A percentile compares a stretch with the other conserved stretches of the same genome.
phyloP scores from a whole-genome alignment of 2,113 vertebrate genomes.

The Centropristis striata region DNA sequence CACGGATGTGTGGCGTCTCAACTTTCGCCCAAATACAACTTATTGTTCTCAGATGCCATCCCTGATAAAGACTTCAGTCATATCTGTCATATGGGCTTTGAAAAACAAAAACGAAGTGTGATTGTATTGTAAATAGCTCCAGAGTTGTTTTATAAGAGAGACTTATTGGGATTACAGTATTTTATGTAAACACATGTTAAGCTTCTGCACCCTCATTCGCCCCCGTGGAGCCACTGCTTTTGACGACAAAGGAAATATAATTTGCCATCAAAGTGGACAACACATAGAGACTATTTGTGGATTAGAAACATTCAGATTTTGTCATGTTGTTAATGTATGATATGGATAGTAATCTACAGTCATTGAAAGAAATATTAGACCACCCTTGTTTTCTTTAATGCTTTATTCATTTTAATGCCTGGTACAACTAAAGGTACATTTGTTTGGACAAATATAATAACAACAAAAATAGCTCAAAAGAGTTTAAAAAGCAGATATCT shows the following conservation, averaged over 20 bases:
- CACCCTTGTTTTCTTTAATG: too few species aligned
- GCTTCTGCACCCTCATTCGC: constrained; percentile 37
- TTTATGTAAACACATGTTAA: constrained; percentile 68
- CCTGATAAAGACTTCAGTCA: constrained; percentile 19
- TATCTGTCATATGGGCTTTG: constrained; percentile 15
- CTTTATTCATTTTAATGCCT: too few species aligned
- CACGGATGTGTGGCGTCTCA: constrained; percentile 36
- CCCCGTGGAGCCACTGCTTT: constrained; percentile 12
- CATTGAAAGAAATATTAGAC: too few species aligned
- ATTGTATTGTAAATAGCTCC: constrained; percentile 84
- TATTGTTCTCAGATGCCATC: constrained; percentile 3
- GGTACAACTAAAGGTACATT: too few species aligned
- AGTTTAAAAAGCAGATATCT: too few species aligned
- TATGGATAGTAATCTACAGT: background rate
- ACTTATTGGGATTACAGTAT: constrained; percentile 68
- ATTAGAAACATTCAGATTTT: constrained; percentile 9
- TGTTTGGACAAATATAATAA: too few species aligned
- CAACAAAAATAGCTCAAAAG: too few species aligned
- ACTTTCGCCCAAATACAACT: constrained; percentile 19
- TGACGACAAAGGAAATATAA: constrained; percentile 2
- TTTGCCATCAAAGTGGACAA: background rate
- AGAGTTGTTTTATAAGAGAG: constrained; percentile 80
- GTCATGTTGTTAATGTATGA: background rate
- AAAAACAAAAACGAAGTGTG: constrained; percentile 49
- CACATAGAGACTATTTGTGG: background rate